phyloP scores from a whole-genome alignment of 1,140 invertebrate genomes.

The Tigriopus japonicus region DNA sequence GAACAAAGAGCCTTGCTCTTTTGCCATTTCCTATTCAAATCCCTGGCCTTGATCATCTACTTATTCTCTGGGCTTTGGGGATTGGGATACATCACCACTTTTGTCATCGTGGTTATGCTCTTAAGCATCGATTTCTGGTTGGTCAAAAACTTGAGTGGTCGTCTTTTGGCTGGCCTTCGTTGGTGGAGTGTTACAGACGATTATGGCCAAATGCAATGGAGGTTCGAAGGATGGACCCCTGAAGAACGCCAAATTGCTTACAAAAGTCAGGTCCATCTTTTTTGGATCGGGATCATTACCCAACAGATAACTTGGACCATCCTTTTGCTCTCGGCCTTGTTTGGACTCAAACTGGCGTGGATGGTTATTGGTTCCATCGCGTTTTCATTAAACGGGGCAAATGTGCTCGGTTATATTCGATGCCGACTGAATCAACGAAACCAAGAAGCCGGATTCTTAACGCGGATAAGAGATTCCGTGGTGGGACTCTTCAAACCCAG shows the following conservation, averaged over 20 bases:
- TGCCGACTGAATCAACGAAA: background rate
- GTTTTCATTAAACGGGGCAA: background rate
- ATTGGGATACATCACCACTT: background rate
- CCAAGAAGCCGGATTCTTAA: no score
- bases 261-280: background rate
- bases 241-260: background rate
- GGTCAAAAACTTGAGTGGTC: slow-evolving; percentile 10
- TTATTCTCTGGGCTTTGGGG: background rate
- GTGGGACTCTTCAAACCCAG: no score
- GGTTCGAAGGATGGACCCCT: background rate
- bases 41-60: slow-evolving; percentile 4
- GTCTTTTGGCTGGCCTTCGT: slow-evolving; percentile 9
- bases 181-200: slow-evolving; percentile 9
- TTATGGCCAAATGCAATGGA: background rate
- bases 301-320: background rate
- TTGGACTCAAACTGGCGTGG: slow-evolving; percentile 5
- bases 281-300: background rate
- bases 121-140: slow-evolving; percentile 6
- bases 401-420: background rate
- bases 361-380: background rate
- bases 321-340: background rate
- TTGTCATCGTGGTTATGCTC: slow-evolving; percentile 2
- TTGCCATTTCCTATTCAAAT: background rate
- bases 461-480: no score
- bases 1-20: background rate